Conservation (phyloP, 1,140 invertebrate species). For the Lordiphosa stackelbergi region DNA sequence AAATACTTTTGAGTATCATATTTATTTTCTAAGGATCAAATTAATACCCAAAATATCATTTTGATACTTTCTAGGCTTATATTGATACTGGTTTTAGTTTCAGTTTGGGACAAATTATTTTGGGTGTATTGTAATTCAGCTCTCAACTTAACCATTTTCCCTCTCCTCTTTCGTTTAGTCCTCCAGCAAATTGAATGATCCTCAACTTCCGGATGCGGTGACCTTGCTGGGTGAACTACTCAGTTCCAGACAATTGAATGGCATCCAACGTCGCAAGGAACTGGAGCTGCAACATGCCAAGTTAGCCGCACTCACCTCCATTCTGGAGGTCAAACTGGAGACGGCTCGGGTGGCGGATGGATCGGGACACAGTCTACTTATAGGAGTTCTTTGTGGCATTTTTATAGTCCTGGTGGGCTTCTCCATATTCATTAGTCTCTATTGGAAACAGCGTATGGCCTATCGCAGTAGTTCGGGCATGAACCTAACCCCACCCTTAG, state of each 20-base stretch:
- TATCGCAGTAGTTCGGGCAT: conserved; percentile 79
- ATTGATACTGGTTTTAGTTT: too few species aligned
- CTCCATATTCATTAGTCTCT: conserved; percentile 76
- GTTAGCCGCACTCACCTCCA: conserved; percentile 83
- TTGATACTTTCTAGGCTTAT: too few species aligned
- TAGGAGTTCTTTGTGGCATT: conserved; percentile 78
- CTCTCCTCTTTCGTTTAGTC: conserved; percentile 66
- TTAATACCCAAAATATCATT: too few species aligned
- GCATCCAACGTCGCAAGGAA: conserved; percentile 55
- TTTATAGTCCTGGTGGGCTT: conserved; percentile 76
- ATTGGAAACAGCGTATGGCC: conserved; percentile 79
- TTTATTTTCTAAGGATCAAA: too few species aligned
- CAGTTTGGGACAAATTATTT: too few species aligned
- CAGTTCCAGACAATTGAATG: conserved; percentile 81
- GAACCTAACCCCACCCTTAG: conserved; percentile 79
- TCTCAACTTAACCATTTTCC: neutral
- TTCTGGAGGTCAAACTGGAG: conserved; percentile 86
- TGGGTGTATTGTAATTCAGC: too few species aligned
- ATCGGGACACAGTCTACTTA: conserved; percentile 75
- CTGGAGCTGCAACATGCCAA: conserved; percentile 78
- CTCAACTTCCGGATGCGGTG: conserved; percentile 82
- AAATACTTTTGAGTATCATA: too few species aligned
- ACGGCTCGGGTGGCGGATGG: conserved; percentile 69
- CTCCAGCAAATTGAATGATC: conserved; percentile 77
- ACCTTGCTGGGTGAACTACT: conserved; percentile 84